Evolutionary conservation across 2,797 vertebrate species (phyloP), one percentile per base, ranked within the genome.

Genomic region (Silurus lanzhouensis): DNA sequence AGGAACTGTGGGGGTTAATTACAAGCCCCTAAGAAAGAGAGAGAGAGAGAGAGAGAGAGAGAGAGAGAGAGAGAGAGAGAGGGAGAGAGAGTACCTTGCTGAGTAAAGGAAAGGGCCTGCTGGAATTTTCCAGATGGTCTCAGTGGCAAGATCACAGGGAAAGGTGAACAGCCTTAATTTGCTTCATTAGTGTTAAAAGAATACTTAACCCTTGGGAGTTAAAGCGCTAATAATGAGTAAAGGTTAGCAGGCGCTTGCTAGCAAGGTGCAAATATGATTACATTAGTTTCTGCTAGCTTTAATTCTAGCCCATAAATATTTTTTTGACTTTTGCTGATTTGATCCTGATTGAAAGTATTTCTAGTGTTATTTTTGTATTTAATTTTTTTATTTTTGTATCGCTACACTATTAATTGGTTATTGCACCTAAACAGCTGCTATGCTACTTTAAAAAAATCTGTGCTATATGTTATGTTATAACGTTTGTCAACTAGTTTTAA

Each of bases 1-100:
- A 79, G 66, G 78, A 91, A 91, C 92, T 84, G 64, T 87, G 89
- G 85, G 89, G 93, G 92, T 92, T 93, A 95, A 95, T 93, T 91
- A 88, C 88, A 88, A 84, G 92, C 90, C 86, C 89, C 90, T 87
- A 85, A 86, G 86, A 86, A 89, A 90, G 83, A 87, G 71, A 91
- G 22, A 38, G 90, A 86, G 90, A 90, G 83, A 87, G 71, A 91
- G 22, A 38, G 90, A 31, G 31, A 31, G 31, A 31, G 27, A 86
- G 86, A 86, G 90, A 90, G 83, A 87, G 71, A 91, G 22, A 38
- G 90, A 86, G 90, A 90, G 83, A 87, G 71, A 91, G 22, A 38
- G 90, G 86, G 90, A 90, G 83, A 87, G 71, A 91, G 22, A 38
- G 90, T 64, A 74, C 82, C 81, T 67, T 75, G 87, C 61, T 76